Conservation (phyloP, 2,113 vertebrate species). For the Oxygymnocypris stewartii region DNA sequence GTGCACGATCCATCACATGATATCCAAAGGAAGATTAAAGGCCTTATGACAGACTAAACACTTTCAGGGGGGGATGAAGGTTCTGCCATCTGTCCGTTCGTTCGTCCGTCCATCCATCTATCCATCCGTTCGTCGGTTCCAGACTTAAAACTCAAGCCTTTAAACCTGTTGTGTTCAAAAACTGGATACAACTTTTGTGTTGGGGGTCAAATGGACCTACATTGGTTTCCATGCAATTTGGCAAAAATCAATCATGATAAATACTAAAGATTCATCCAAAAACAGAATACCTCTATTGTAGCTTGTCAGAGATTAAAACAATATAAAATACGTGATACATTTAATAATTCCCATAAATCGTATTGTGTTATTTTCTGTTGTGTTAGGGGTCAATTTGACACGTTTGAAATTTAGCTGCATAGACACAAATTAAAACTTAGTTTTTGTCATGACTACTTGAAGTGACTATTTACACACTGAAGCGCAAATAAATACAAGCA, state of each 20-base stretch:
- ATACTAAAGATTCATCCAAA: too few relatives aligned
- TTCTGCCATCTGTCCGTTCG: neutral
- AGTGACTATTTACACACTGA: too few relatives aligned
- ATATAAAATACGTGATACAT: too few relatives aligned
- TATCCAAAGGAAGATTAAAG: conserved; percentile 64
- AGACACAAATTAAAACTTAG: neutral
- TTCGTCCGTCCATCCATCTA: neutral
- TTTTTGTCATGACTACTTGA: neutral
- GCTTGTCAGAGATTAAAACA: too few relatives aligned
- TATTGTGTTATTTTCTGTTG: neutral
- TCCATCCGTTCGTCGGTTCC: neutral
- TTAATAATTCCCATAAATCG: too few relatives aligned
- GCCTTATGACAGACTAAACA: conserved; percentile 57
- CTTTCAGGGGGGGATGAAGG: conserved; percentile 32
- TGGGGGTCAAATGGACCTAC: neutral
- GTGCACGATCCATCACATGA: conserved; percentile 67
- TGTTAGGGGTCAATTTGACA: neutral
- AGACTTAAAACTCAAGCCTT: conserved; percentile 4
- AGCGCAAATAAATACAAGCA: neutral
- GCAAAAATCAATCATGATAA: neutral
- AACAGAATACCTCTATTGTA: too few relatives aligned
- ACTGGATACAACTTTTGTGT: neutral
- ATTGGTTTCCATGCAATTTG: neutral
- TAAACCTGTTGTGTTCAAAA: neutral
- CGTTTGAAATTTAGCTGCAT: neutral